These are phyloP conservation scores for Athalia circularis DNA, from an alignment of 2,888 invertebrate genomes.

Conservation along the genomic window DNA sequence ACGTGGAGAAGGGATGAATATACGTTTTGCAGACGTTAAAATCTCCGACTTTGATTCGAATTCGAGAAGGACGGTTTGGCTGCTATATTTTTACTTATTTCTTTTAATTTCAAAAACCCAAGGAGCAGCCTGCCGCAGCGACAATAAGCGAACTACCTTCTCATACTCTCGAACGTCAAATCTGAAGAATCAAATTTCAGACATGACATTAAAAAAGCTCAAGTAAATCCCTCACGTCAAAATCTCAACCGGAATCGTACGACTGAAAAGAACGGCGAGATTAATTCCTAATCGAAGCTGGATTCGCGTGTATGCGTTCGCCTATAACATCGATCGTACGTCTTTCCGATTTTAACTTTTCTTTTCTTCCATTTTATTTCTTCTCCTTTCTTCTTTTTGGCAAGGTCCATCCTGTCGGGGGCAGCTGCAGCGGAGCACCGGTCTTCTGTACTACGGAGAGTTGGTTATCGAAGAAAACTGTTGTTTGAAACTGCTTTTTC, in stretches of 20 bases:
- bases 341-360: not conserved
- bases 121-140: too few relatives aligned
- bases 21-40: not conserved
- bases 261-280: too few relatives aligned
- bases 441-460: too few relatives aligned
- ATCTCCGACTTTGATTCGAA: not conserved
- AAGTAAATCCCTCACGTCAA: too few relatives aligned
- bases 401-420: not conserved
- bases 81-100: not conserved
- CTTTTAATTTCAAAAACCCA: not conserved
- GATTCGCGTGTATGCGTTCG: too few relatives aligned
- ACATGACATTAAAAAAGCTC: not conserved
- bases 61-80: not conserved
- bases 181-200: not conserved
- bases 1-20: not conserved
- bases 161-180: not conserved
- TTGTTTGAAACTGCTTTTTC: conserved; percentile 33
- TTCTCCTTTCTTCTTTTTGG: not conserved
- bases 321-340: not conserved
- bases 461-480: conserved; percentile 31
- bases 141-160: too few relatives aligned
- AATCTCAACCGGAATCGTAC: too few relatives aligned
- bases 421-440: too few relatives aligned
- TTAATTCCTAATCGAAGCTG: too few relatives aligned
- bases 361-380: not conserved